phyloP scores from a whole-genome alignment of 30 jellyfish, hydroid and myxozoan genomes.

The Hydra vulgaris region DNA sequence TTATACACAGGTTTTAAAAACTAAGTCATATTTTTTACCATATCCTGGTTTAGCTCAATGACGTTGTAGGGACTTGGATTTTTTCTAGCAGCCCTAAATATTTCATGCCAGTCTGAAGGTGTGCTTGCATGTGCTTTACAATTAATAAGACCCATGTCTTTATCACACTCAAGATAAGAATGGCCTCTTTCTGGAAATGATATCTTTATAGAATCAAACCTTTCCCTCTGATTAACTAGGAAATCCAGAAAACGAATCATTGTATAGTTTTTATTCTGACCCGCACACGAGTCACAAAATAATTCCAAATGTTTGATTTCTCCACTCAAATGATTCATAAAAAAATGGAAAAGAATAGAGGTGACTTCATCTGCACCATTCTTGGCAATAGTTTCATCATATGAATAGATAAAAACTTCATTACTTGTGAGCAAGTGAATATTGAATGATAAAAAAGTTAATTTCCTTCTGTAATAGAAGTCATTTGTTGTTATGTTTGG shows the following conservation, averaged over 20 bases:
- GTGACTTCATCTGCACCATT: neutral
- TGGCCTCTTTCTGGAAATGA: neutral
- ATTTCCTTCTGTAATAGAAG: neutral
- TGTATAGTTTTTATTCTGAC: neutral
- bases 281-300: neutral
- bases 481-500: neutral
- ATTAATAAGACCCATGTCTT: neutral
- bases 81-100: neutral
- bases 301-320: neutral
- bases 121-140: neutral
- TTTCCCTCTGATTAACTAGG: neutral
- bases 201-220: neutral
- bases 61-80: neutral
- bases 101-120: neutral
- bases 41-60: neutral
- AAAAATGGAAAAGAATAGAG: neutral
- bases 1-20: neutral
- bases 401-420: neutral
- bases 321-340: neutral
- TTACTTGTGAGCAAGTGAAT: neutral
- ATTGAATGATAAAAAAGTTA: neutral
- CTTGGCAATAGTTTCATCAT: neutral
- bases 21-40: neutral
- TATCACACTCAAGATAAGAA: neutral
- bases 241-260: neutral